Percentiles rank a stretch among this genome's conserved stretches.
phyloP scores from a whole-genome alignment of 2,113 vertebrate species.

The Alethe castanea region DNA sequence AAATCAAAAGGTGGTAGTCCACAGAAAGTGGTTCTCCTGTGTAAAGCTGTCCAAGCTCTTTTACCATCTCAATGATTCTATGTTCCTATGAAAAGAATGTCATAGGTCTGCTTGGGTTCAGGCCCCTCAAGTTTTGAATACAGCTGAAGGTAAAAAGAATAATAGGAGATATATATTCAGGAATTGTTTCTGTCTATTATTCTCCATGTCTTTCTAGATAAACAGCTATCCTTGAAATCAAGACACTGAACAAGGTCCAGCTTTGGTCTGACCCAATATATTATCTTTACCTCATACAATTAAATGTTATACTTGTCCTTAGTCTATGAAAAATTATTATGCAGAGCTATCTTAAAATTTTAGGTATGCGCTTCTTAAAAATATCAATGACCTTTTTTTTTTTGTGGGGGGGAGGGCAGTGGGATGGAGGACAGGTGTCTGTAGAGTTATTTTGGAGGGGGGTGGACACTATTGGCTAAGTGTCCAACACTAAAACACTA shows the following conservation, averaged over 20 bases:
- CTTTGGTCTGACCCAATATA: background rate
- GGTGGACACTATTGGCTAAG: too few species aligned
- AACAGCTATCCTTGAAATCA: background rate
- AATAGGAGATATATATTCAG: background rate
- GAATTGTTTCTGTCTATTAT: background rate
- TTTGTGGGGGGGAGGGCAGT: rapidly evolving
- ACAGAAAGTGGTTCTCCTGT: background rate
- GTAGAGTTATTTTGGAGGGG: background rate
- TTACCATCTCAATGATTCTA: background rate
- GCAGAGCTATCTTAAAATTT: background rate
- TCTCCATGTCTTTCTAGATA: background rate
- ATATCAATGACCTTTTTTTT: background rate
- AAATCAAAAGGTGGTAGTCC: background rate
- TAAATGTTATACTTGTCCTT: background rate
- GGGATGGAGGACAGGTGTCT: background rate
- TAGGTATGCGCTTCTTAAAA: background rate
- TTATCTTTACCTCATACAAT: background rate
- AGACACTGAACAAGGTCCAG: background rate
- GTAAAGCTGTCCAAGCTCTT: background rate
- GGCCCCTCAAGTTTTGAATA: background rate
- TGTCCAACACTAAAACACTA: background rate
- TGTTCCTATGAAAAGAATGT: background rate
- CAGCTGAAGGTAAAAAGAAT: background rate
- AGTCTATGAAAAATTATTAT: background rate
- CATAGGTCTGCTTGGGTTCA: background rate